Base-by-base conservation (phyloP, 1,140 invertebrate species). In the Teleopsis dalmanni region DNA sequence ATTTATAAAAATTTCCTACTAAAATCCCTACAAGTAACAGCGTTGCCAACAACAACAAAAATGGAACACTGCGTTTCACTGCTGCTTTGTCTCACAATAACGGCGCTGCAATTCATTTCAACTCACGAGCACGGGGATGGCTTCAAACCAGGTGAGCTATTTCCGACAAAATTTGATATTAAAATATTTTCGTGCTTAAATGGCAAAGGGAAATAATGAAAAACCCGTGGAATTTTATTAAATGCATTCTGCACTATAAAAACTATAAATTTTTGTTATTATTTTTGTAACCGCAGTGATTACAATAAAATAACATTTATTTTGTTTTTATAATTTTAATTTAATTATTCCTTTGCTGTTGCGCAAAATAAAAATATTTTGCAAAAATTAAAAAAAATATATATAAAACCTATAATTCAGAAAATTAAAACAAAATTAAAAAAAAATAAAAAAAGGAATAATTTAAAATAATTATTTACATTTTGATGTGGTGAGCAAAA, bases 111-210 rank as follows among this genome's bases (percentile, higher is more conserved):
- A 41, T 35, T 53, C 22, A 59, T 50, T 47, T 53, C 54, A 26
- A 50, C 57, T 21, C 63, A 66, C 35, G 63, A 65, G 46, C 63
- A 66, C 35, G 53, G 48, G 47, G 63, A 66, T 52, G 63, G 63
- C 35, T 66, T 65, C 23, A 66, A 65, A 42, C 63, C 63, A 53
- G 63, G 63, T 66, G 25, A 63, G 60, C 50, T 43, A 4, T 9
- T 2, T 2, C n/a, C n/a, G n/a, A 18, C 21, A 37, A 19, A 18
- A 37, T 21, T 38, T 8, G n/a, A 38, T 38, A 13, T 38, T 9
- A 5, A 10, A 40, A 16, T 16, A 34, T 7, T 34, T 34, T 14
- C 18, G 6, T 34, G 2, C 16, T 2, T 34, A 5, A 14, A 34
- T 34, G 27, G n/a, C 18, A 35, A 35, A 13, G n/a, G 13, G 18